Base-by-base conservation (phyloP, 1,140 invertebrate genomes). In the Oedothorax gibbosus region DNA sequence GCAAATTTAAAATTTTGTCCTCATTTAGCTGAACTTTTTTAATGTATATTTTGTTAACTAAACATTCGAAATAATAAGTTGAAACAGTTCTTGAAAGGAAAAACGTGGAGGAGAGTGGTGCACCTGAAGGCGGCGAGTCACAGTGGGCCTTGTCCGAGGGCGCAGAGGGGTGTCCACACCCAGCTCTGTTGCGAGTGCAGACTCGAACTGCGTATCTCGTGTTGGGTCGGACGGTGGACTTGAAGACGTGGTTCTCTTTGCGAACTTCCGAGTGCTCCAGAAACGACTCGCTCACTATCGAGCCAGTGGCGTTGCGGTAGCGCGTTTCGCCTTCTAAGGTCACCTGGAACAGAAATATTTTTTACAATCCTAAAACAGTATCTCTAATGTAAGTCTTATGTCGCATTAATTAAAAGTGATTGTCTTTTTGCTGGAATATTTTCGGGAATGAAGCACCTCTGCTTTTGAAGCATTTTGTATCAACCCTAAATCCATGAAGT, bases 161-260 rank as follows among this genome's bases (percentile, higher is more conserved):
- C 1, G 21, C 14, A 66, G 79, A 76, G 65, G 54, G 12, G 49
- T 64, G 79, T n/a, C 87, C 87, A 62, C 87, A 88, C 7, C 87
- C 87, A 0, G 87, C 85, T 49, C 79, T 86, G 50, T 88, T 88
- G 62, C 87, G 65, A 0, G 85, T 78, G 81, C 87, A 88, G 0
- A 88, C 57, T 56, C 73, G 49, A 14, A 86, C 87, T 0, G 87
- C 88, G 79, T 90, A 90, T 71, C 89, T 89, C 1, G 89, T 89
- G 73, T 90, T 90, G 18, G 89, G 88, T 65, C 84, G 84, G 20
- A 89, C 83, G 49, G 80, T 86, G n/a, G 72, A 72, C 54, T 86
- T 85, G 65, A 87, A 81, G 57, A 72, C 51, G 21, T 60, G 15
- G 51, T 84, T 88, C 76, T 87, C 68, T 62, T 83, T 86, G 20